Percentiles rank a stretch among this genome's conserved stretches.
These are phyloP conservation scores for Typhlichthys subterraneus DNA, from an alignment of 2,797 vertebrate species.

Conservation along the genomic window DNA sequence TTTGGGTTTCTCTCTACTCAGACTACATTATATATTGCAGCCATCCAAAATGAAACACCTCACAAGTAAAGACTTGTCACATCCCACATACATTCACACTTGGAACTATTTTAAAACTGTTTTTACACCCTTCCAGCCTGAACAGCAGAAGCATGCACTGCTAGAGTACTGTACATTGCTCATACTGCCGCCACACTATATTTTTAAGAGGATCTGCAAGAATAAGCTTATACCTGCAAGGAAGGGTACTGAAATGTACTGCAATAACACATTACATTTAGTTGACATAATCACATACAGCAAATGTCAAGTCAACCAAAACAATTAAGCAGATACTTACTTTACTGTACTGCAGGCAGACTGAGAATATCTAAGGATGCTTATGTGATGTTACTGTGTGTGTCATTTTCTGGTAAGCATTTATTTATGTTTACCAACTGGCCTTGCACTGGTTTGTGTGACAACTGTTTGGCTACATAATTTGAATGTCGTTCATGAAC, in stretches of 20 bases:
- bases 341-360: constrained; percentile 2
- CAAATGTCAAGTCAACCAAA: constrained; percentile 40
- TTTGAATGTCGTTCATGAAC: constrained; percentile 31
- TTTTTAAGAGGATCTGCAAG: constrained; percentile 48
- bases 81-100: constrained; percentile 48
- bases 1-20: neutral
- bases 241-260: constrained; percentile 45
- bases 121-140: constrained; percentile 61
- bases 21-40: neutral
- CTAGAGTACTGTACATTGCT: constrained; percentile 15
- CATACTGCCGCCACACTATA: constrained; percentile 61
- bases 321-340: constrained; percentile 27
- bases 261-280: constrained; percentile 59
- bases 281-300: constrained; percentile 27
- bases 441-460: constrained; percentile 29
- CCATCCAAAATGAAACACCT: neutral
- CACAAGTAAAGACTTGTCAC: constrained; percentile 14
- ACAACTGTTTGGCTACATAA: constrained; percentile 14
- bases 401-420: neutral
- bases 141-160: constrained; percentile 65
- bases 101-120: constrained; percentile 60
- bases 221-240: constrained; percentile 56
- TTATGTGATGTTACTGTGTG: neutral
- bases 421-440: constrained; percentile 26
- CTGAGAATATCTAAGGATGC: constrained; percentile 4